Evolutionary conservation across 2,888 invertebrate genomes (phyloP), one percentile per base, ranked within the genome.

Genomic region (Cephus nigrinus): DNA sequence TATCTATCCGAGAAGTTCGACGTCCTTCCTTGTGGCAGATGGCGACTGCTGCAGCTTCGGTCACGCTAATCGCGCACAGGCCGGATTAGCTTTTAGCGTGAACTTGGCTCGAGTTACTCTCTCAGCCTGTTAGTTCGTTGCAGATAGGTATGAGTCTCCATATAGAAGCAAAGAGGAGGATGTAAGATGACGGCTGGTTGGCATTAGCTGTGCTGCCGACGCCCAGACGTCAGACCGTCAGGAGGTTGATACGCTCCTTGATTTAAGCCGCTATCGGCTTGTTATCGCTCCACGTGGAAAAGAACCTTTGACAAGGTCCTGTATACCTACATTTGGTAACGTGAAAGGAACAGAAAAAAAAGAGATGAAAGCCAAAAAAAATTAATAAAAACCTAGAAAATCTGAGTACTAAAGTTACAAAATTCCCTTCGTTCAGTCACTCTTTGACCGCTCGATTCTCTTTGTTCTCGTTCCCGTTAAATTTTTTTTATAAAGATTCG

Each of bases 21-120:
- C 82, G 84, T 84, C 80, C 77, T 71, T 79, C 74, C 80, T 80
- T 76, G 73, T 30, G 15, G 31, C 15, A 23, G 35, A 12, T 15
- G 73, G 55, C 32, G 9, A 32, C 71, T 71, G 71, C 71, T 32
- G 71, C 71, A 31, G 71, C 32, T 31, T 84, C 83, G 86, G 86
- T 86, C 88, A 86, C 88, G 84, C 88, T 88, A 88, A 88, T 89
- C 87, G 88, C 83, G 84, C 86, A 84, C 85, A 55, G 83, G 80
- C 82, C 83, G 83, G 84, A 88, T 88, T 88, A 86, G 86, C 88
- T 88, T 86, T 87, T 86, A 88, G 87, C 85, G 83, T 81, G 80
- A 84, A 88, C 85, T 87, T 86, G 81, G 79, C 71, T 71, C 23
- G 74, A 69, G 77, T 77, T 73, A n/a, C 30, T 34, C 73, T 55